These are phyloP conservation scores for Tauraco hartlaubi DNA, from an alignment of 2,797 vertebrate genomes.

Conservation along the genomic window DNA sequence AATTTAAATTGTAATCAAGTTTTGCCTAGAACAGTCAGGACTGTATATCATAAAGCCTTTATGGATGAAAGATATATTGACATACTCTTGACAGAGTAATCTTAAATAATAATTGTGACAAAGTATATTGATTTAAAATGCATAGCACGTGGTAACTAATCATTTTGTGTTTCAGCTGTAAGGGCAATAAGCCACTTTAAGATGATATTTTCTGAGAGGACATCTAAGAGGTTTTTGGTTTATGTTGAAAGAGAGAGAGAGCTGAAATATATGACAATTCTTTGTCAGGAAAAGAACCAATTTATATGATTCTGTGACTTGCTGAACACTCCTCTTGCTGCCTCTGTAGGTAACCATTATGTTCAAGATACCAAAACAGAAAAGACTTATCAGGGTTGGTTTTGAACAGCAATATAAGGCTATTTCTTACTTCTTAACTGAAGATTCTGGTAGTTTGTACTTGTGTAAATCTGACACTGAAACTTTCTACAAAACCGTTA, in stretches of 20 bases:
- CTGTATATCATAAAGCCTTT: neutral
- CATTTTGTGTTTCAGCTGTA: neutral
- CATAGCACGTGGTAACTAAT: neutral
- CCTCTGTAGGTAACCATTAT: neutral
- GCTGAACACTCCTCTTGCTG: neutral
- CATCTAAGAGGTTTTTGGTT: neutral
- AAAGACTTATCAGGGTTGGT: neutral
- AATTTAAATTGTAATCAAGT: neutral
- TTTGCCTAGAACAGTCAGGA: neutral
- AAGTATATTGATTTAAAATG: neutral
- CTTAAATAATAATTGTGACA: neutral
- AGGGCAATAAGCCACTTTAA: neutral
- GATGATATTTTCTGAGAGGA: neutral
- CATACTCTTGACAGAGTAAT: neutral
- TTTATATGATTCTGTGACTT: neutral
- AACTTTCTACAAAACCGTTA: neutral
- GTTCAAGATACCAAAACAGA: neutral
- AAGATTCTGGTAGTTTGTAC: neutral
- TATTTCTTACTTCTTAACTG: neutral
- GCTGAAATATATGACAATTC: neutral
- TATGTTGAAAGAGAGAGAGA: neutral
- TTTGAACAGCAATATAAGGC: neutral
- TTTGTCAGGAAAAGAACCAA: neutral
- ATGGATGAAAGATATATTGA: neutral
- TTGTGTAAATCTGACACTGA: neutral